phyloP scores from a whole-genome alignment of 2,113 vertebrate species.

The Bufo bufo region DNA sequence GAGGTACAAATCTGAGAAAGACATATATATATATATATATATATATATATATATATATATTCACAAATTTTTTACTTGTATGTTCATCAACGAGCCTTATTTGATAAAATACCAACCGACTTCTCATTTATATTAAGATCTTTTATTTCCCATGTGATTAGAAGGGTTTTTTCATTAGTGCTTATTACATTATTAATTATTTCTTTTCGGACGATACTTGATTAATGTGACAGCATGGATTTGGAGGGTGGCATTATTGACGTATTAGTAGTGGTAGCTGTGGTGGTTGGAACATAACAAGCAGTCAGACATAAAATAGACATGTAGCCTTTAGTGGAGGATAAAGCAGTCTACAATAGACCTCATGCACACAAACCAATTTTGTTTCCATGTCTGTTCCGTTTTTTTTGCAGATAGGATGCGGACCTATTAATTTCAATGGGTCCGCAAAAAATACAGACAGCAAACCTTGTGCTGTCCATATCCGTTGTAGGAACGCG shows the following conservation, averaged over 20 bases:
- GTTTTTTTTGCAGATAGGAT: too few relatives aligned
- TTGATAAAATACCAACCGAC: not conserved
- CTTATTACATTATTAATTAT: conserved; percentile 15
- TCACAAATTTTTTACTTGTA: not conserved
- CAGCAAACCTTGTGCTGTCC: too few relatives aligned
- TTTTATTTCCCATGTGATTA: not conserved
- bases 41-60: not conserved
- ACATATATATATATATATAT: too few relatives aligned
- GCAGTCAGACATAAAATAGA: not conserved
- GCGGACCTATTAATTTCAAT: too few relatives aligned
- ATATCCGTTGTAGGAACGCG: too few relatives aligned
- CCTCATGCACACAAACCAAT: too few relatives aligned
- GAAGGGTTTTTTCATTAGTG: not conserved
- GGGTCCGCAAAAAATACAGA: too few relatives aligned
- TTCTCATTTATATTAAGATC: not conserved
- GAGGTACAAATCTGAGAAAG: too few relatives aligned
- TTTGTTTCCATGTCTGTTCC: too few relatives aligned
- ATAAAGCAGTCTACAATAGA: too few relatives aligned
- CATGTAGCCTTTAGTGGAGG: too few relatives aligned
- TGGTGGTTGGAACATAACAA: not conserved
- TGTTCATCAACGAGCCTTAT: not conserved
- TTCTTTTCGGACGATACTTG: not conserved
- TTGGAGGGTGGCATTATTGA: not conserved
- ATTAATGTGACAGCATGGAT: not conserved
- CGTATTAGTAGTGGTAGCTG: not conserved